Conservation (phyloP, 1,140 invertebrate genomes). For the Fopius arisanus region DNA sequence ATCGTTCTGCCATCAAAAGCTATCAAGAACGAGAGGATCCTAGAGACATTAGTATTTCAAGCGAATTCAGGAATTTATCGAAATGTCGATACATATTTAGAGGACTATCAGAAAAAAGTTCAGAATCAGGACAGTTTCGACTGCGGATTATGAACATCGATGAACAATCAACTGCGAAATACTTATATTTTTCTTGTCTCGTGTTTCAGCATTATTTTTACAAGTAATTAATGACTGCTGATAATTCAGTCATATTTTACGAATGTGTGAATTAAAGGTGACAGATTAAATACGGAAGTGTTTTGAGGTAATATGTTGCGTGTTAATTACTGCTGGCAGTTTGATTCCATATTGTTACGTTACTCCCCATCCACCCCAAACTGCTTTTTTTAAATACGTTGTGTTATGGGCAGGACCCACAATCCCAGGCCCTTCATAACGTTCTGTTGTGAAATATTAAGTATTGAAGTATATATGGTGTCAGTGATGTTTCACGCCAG, state of each 20-base stretch:
- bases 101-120: conserved; percentile 85
- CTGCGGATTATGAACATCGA: conserved; percentile 47
- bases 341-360: background rate
- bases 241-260: no score
- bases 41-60: conserved; percentile 93
- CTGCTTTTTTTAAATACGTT: background rate
- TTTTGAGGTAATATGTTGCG: background rate
- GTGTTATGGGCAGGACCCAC: background rate
- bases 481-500: background rate
- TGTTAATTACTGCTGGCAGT: conserved; percentile 1
- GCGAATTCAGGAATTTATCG: conserved; percentile 92
- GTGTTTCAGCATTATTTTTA: background rate
- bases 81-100: conserved; percentile 86
- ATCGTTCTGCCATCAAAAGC: conserved; percentile 92
- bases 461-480: background rate
- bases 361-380: no score
- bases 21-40: conserved; percentile 90
- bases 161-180: no score
- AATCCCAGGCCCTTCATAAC: background rate
- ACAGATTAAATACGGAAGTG: background rate
- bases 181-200: background rate
- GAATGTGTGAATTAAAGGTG: no score
- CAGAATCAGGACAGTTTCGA: conserved; percentile 79
- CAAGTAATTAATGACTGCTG: background rate
- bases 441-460: background rate